Evolutionary conservation across 1,140 invertebrate genomes (phyloP).

Genomic region (Apis cerana): DNA sequence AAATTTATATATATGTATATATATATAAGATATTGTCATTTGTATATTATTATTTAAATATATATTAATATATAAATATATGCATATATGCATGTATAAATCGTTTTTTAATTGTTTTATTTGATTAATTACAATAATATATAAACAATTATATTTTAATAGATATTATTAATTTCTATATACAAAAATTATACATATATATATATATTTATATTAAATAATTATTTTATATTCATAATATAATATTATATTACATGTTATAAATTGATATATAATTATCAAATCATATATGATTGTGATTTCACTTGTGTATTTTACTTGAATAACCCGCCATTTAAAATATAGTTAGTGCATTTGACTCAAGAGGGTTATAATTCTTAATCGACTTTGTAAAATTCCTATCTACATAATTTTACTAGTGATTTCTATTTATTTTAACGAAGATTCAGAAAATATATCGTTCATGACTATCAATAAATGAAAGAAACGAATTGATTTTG

Average conservation of each 20-base stretch:
- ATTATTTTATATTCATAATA: background rate
- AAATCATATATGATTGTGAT: no score
- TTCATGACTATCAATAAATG: constrained; percentile 49
- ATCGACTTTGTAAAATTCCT: constrained; percentile 20
- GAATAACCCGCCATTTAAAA: constrained; percentile 37
- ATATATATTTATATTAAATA: background rate
- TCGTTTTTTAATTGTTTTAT: background rate
- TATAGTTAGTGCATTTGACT: constrained; percentile 28
- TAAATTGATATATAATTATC: no score
- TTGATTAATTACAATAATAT: background rate
- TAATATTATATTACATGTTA: background rate
- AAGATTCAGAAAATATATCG: constrained; percentile 47
- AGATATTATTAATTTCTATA: background rate
- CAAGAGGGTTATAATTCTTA: constrained; percentile 33
- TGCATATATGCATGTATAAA: background rate
- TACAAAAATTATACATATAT: background rate
- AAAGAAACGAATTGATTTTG: constrained; percentile 17
- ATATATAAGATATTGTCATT: background rate
- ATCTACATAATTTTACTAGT: constrained; percentile 17
- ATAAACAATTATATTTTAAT: background rate
- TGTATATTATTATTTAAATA: background rate
- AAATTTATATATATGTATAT: background rate
- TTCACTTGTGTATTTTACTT: background rate
- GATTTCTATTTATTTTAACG: constrained; percentile 33
- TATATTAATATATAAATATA: background rate